phyloP scores from a whole-genome alignment of 2,888 invertebrate genomes.

The Hirtodrosophila confusa region DNA sequence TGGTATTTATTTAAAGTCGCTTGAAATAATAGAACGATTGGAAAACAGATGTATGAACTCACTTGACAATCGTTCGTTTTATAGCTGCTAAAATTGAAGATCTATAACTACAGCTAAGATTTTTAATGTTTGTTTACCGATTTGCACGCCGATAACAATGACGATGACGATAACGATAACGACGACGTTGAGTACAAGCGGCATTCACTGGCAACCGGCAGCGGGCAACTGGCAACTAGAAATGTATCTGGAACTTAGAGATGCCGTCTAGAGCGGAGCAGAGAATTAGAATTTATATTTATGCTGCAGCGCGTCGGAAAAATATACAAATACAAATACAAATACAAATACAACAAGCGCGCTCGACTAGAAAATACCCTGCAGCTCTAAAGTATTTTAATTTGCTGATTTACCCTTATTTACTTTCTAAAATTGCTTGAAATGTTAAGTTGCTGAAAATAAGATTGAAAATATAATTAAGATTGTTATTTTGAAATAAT shows the following conservation, averaged over 20 bases:
- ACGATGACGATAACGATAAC: slow-evolving; percentile 7
- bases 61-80: not conserved
- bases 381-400: not conserved
- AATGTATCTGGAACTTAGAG: slow-evolving; percentile 21
- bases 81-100: not conserved
- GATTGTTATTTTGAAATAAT: too few relatives aligned
- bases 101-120: not conserved
- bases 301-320: too few relatives aligned
- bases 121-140: not conserved
- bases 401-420: too few relatives aligned
- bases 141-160: slow-evolving; percentile 2
- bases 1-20: too few relatives aligned
- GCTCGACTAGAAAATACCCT: slow-evolving; percentile 6
- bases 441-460: too few relatives aligned
- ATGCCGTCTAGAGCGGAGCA: not conserved
- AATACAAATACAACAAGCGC: slow-evolving; percentile 1
- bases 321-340: not conserved
- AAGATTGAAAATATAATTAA: too few relatives aligned
- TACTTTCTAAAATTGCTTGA: too few relatives aligned
- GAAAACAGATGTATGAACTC: not conserved
- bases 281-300: slow-evolving; percentile 18
- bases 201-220: slow-evolving; percentile 40
- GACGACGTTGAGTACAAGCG: slow-evolving; percentile 26
- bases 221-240: slow-evolving; percentile 34
- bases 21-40: too few relatives aligned